Evolutionary conservation across 2,797 vertebrate species (phyloP).

Genomic region (Hippoglossus hippoglossus): DNA sequence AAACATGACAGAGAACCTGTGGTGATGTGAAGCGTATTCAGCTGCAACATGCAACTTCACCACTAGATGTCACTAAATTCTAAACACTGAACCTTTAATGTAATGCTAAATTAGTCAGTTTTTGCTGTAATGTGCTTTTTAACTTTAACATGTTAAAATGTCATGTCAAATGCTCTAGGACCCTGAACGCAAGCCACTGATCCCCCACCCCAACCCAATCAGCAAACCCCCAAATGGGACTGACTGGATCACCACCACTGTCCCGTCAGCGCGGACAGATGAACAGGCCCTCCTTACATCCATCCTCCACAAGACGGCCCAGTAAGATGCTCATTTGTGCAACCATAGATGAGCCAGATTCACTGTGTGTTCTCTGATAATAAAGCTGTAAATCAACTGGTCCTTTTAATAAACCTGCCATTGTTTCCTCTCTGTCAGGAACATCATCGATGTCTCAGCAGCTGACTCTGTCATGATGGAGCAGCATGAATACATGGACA

Average conservation of each 20-base stretch:
- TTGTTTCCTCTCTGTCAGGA: constrained; percentile 78
- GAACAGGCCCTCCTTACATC: constrained; percentile 94
- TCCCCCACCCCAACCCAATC: constrained; percentile 87
- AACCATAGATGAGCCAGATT: not conserved
- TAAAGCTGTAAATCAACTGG: not conserved
- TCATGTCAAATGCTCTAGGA: constrained; percentile 76
- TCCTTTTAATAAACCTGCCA: not conserved
- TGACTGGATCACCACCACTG: constrained; percentile 86
- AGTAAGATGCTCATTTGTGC: constrained; percentile 79
- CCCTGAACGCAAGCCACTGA: constrained; percentile 87
- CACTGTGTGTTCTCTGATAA: not conserved
- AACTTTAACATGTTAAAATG: too few species aligned
- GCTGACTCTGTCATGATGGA: constrained; percentile 97
- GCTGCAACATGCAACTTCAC: too few species aligned
- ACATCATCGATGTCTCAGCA: constrained; percentile 96
- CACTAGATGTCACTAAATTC: too few species aligned
- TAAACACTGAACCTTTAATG: too few species aligned
- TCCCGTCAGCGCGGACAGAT: constrained; percentile 89
- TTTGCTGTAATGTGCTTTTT: too few species aligned
- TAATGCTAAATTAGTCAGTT: too few species aligned
- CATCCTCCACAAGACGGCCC: constrained; percentile 94
- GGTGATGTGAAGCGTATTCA: too few species aligned
- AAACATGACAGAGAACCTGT: too few species aligned
- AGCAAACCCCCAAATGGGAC: constrained; percentile 91
- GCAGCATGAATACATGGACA: constrained; percentile 98